These are phyloP conservation scores for Phainopepla nitens DNA, from an alignment of 2,113 vertebrate species.

Conservation along the genomic window DNA sequence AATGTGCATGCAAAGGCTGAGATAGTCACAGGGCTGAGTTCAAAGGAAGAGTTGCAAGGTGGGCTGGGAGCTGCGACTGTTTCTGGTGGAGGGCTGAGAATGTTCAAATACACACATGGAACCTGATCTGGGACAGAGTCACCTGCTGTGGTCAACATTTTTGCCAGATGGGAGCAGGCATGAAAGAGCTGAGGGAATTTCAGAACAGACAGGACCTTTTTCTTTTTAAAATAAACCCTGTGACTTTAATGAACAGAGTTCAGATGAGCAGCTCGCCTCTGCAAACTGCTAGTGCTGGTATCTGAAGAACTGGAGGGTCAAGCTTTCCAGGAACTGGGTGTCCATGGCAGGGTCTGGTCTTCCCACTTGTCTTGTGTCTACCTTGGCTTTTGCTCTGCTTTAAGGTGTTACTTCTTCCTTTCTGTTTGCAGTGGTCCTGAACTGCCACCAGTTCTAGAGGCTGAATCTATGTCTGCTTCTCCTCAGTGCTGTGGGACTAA, in stretches of 20 bases:
- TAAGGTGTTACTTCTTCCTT: neutral
- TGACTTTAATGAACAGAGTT: neutral
- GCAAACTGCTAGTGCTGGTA: neutral
- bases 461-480: neutral
- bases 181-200: neutral
- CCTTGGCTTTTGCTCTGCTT: neutral
- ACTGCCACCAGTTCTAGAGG: neutral
- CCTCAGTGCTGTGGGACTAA: neutral
- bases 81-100: neutral
- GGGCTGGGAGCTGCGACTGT: fast-evolving
- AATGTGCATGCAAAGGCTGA: neutral
- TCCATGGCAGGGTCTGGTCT: neutral
- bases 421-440: neutral
- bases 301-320: neutral
- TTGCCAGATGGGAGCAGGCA: neutral
- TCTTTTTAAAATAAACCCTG: neutral
- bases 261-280: neutral
- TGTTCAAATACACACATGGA: neutral
- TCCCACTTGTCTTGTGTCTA: neutral
- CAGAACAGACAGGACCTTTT: neutral
- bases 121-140: neutral
- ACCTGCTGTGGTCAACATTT: neutral
- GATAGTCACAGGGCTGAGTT: neutral
- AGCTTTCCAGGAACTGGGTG: fast-evolving
- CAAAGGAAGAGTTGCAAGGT: neutral